Base-by-base conservation (phyloP, 2,888 invertebrate genomes). In the Hetaerina titia region DNA sequence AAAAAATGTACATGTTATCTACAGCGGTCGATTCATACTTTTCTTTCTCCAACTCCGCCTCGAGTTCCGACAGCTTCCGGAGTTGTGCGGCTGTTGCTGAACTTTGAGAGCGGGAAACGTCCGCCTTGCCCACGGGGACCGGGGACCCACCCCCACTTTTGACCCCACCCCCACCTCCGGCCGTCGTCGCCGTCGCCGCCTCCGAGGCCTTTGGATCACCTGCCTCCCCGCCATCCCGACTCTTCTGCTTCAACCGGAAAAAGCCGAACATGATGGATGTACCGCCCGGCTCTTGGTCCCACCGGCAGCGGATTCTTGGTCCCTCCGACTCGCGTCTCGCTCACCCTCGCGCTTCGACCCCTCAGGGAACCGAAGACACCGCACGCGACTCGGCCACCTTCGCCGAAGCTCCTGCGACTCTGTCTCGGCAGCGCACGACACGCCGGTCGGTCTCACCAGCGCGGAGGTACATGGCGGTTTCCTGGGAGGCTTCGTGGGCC, bases 161-260 rank as follows among this genome's bases (percentile, higher is more conserved):
- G 13, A 0, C 5, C 22, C 22, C 89, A 22, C 89, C 58, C 22
- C 31, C 58, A 22, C 57, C 89, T 31, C 89, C 89, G 19, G n/a
- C 89, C 89, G n/a, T 57, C n/a, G n/a, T 22, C 89, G 57, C 56
- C 57, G 57, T 22, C n/a, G 56, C 81, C 89, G 22, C 89, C 57
- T 89, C 89, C 89, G 89, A 81, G 81, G 56, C 57, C 22, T 22
- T 25, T 22, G 57, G 56, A 4, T 81, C 81, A 22, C 89, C 89
- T 22, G 19, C 88, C 88, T 6, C 88, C 31, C 15, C 11, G 57
- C 57, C 89, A 89, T 89, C 89, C 58, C 31, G 56, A n/a, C 57
- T 89, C 89, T 89, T 89, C 57, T 89, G 89, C 58, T 89, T 89
- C 22, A 57, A 89, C 56, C 89, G 89, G 89, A 89, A 89, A 57